phyloP scores from a whole-genome alignment of 2,888 invertebrate genomes.

The Lasioglossum vierecki region DNA sequence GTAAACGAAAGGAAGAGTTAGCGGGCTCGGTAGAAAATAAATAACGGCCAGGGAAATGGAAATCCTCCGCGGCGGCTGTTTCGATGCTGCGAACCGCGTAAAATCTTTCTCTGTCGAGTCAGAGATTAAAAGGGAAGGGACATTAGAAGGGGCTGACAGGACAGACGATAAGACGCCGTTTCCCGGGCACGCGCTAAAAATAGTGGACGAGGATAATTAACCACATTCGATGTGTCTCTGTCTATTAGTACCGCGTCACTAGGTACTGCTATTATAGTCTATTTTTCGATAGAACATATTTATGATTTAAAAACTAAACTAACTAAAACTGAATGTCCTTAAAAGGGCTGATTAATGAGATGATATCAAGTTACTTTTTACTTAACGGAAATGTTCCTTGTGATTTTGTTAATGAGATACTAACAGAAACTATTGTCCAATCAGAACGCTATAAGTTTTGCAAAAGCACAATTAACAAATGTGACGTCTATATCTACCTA shows the following conservation, averaged over 20 bases:
- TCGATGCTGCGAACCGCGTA: conserved; percentile 54
- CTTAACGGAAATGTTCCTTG: too few species aligned
- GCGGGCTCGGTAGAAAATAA: conserved; percentile 64
- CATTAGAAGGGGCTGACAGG: conserved; percentile 32
- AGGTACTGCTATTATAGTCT: too few species aligned
- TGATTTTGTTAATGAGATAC: too few species aligned
- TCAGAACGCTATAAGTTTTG: too few species aligned
- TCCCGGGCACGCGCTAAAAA: conserved; percentile 52
- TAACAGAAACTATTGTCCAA: too few species aligned
- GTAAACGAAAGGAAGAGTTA: conserved; percentile 73
- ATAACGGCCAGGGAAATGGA: conserved; percentile 64
- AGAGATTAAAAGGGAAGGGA: conserved; percentile 59
- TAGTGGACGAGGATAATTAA: conserved; percentile 37
- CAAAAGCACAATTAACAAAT: too few species aligned
- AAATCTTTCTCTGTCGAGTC: conserved; percentile 64
- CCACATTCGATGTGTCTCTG: background rate
- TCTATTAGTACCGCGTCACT: background rate
- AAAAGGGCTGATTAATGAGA: too few species aligned
- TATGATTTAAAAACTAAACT: too few species aligned
- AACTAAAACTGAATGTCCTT: too few species aligned
- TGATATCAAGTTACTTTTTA: too few species aligned
- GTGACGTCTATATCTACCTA: too few species aligned
- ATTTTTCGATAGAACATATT: too few species aligned
- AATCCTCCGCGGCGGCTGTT: conserved; percentile 61
- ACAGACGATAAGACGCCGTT: conserved; percentile 57